These are phyloP conservation scores for Eurypyga helias DNA, from an alignment of 2,113 vertebrate species.

Conservation along the genomic window DNA sequence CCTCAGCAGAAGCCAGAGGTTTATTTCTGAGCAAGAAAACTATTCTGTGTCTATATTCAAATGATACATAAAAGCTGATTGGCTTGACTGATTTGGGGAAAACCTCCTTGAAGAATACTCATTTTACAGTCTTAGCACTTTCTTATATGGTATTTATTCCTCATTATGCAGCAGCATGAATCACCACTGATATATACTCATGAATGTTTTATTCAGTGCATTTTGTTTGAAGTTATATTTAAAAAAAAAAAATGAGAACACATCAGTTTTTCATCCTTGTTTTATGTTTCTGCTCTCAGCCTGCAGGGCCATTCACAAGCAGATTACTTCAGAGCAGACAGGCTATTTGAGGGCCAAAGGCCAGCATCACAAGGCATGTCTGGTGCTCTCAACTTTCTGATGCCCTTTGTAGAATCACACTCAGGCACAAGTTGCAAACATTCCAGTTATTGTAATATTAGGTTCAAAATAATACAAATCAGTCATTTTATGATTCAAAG, in stretches of 20 bases:
- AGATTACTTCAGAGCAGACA: background rate
- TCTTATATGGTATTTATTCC: background rate
- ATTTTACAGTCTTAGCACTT: background rate
- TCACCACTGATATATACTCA: background rate
- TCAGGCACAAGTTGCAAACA: background rate
- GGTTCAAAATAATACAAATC: background rate
- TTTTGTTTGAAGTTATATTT: background rate
- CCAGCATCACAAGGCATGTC: rapidly evolving
- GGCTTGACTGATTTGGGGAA: background rate
- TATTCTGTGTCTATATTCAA: background rate
- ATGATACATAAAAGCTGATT: background rate
- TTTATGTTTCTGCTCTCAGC: background rate
- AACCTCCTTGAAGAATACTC: background rate
- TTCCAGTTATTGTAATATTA: background rate
- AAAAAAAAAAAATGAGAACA: background rate
- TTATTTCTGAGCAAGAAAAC: background rate
- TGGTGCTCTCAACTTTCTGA: background rate
- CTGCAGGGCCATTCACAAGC: background rate
- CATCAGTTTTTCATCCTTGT: background rate
- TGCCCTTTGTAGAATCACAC: background rate
- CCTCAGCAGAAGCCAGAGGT: background rate
- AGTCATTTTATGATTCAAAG: background rate
- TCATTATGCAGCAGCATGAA: background rate
- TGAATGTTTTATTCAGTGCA: background rate
- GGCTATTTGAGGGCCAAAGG: background rate